Base-by-base conservation (phyloP, 1,140 invertebrate species). In the Bombus superbus region DNA sequence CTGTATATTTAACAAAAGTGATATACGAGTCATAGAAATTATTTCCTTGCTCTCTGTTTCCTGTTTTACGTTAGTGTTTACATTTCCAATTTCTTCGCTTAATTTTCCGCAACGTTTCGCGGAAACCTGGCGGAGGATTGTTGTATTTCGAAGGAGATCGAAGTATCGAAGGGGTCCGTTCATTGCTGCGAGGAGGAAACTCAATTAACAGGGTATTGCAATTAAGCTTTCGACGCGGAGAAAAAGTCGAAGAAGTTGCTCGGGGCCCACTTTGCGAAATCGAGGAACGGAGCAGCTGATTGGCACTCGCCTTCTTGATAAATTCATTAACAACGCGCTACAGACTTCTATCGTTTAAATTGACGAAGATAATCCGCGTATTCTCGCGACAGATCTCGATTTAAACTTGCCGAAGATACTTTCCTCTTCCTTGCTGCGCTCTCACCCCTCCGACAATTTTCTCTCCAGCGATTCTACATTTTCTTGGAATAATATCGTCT, bases 201-300 rank as follows among this genome's bases (percentile, higher is more conserved):
- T 44, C 40, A 73, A 73, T 73, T 73, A 73, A 73, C 71, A 32
- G n/a, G n/a, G 28, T 44, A 73, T 73, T 11, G 71, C 79, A 88
- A 88, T 86, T 87, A 87, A 88, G 71, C 44, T 42, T 25, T 35
- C 28, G 57, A n/a, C 64, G 71, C 28, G 42, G 74, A 44, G 62
- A 68, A 72, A 62, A 59, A 78, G 64, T 87, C 68, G 64, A 82
- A 72, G 62, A 53, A 69, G 44, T 28, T 73, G 38, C 79, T 62
- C 66, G 53, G 71, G 57, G 44, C 53, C 25, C 53, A 77, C 74
- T 38, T 73, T n/a, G 25, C 44, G n/a, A 62, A 42, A 44, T 47
- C 8, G 15, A 28, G 71, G 68, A 84, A 87, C 42, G 40, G 44
- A 88, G 85, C 75, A 82, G 62, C 71, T 87, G 87, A 88, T 88